phyloP scores from a whole-genome alignment of 2,797 vertebrate genomes.

The Hippocampus kuda region DNA sequence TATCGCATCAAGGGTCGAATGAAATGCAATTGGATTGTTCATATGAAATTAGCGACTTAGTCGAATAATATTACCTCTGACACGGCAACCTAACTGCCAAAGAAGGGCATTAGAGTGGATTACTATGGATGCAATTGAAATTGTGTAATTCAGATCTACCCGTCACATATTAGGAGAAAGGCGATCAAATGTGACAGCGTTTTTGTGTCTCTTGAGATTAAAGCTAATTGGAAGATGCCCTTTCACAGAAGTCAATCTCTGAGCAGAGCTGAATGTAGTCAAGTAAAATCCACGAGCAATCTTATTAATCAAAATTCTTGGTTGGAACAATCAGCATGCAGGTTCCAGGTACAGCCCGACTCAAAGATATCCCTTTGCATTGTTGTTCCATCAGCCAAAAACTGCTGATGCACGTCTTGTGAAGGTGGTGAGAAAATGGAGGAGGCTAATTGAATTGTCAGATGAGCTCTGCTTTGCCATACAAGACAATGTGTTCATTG shows the following conservation, averaged over 20 bases:
- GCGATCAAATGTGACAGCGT: not conserved
- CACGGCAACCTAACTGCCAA: not conserved
- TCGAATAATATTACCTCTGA: not conserved
- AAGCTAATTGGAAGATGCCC: not conserved
- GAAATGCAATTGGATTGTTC: too few relatives aligned
- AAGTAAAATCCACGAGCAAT: not conserved
- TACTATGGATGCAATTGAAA: not conserved
- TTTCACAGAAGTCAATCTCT: not conserved
- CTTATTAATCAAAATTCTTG: not conserved
- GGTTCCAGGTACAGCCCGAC: constrained; percentile 22
- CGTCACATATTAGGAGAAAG: not conserved
- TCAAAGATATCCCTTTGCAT: constrained; percentile 46
- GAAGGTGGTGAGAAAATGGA: constrained; percentile 46
- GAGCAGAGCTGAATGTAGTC: not conserved
- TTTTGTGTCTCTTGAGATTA: not conserved
- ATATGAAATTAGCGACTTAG: not conserved
- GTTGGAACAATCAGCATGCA: constrained; percentile 25
- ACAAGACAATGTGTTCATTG: constrained; percentile 43
- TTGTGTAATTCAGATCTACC: not conserved
- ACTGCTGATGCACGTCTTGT: constrained; percentile 47
- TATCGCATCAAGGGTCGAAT: not conserved
- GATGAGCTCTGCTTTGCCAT: constrained; percentile 26
- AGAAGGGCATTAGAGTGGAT: not conserved
- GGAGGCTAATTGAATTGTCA: constrained; percentile 66
- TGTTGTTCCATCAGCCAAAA: constrained; percentile 47